Base-by-base conservation (phyloP, 2,113 vertebrate genomes). In the Nycticorax nycticorax region DNA sequence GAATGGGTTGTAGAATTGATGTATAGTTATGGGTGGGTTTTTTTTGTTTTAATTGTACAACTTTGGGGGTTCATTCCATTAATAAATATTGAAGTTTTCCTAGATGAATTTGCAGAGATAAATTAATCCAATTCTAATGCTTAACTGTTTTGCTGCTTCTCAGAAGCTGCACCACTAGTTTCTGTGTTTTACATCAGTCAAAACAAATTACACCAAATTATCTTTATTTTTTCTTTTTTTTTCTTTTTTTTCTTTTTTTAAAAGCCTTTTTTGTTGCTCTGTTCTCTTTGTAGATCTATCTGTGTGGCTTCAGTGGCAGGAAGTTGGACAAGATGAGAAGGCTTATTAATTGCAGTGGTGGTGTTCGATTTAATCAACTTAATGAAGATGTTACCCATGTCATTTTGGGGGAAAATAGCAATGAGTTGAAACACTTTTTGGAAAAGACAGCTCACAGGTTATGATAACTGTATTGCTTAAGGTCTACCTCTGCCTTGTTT, bases 321-420 rank as follows among this genome's bases (percentile, higher is more conserved):
- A 99, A 98, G 88, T 64, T 99, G 94, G 99, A 99, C 96, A 99
- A 99, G 92, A 96, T 99, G 89, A 98, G 99, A 68, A 98, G 98
- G 32, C 98, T 99, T 66, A 99, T 99, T 80, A 99, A 99, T 94
- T 96, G 93, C 2, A 98, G 98, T 52, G 99, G 99, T 85, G 99
- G 99, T 48, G 97, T 99, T 95, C 99, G 98, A 81, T 99, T 99
- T 97, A 99, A 99, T 98, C 99, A 99, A 23, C 98, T 98, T 75
- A 99, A 98, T 79, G 99, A 99, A 96, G 99, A 99, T 53, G 98
- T 99, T 87, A 99, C 99, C 69, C 99, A 99, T 74, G 98, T 99
- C 67, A 98, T 99, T 78, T 98, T 99, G 97, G 99, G 99, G 82
- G 99, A 99, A 37, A 94, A 97, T 86, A 98, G 98, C 82, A 97